Percentiles rank a stretch among this genome's conserved stretches.
phyloP scores from a whole-genome alignment of 2,113 vertebrate species.

The Cinclus mexicanus region DNA sequence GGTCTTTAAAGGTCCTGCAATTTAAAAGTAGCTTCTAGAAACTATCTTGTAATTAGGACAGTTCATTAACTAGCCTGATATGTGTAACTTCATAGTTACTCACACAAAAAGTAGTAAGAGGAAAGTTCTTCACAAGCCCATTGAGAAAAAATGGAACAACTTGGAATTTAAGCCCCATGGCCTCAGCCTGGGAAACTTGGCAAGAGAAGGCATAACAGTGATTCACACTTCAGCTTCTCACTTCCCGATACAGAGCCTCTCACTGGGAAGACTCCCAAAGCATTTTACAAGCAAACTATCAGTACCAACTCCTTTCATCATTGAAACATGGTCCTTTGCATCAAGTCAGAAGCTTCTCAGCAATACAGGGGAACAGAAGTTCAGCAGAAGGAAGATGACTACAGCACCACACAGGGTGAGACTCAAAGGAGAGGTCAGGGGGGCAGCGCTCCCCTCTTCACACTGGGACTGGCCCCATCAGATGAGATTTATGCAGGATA shows the following conservation, averaged over 20 bases:
- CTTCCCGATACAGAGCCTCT: background rate
- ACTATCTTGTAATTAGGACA: background rate
- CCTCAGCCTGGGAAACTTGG: background rate
- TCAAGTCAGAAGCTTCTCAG: background rate
- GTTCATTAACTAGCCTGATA: background rate
- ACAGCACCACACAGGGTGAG: background rate
- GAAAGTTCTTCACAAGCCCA: background rate
- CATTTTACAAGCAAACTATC: background rate
- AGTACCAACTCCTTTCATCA: background rate
- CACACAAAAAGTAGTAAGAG: background rate
- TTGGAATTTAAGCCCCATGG: background rate
- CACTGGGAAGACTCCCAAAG: background rate
- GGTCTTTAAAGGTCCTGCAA: background rate
- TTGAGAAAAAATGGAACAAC: background rate
- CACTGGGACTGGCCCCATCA: rapidly evolving
- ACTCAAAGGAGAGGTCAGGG: background rate
- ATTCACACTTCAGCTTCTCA: slow-evolving; percentile 3
- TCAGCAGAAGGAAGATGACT: background rate
- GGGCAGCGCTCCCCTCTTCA: background rate
- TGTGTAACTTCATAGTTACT: background rate
- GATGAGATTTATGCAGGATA: background rate
- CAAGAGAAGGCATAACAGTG: background rate
- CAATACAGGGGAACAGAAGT: rapidly evolving
- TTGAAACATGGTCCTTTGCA: rapidly evolving
- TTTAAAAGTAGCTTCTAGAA: slow-evolving; percentile 1